These are phyloP conservation scores for Zosterops hypoxanthus DNA, from an alignment of 2,113 vertebrate genomes.

Conservation along the genomic window DNA sequence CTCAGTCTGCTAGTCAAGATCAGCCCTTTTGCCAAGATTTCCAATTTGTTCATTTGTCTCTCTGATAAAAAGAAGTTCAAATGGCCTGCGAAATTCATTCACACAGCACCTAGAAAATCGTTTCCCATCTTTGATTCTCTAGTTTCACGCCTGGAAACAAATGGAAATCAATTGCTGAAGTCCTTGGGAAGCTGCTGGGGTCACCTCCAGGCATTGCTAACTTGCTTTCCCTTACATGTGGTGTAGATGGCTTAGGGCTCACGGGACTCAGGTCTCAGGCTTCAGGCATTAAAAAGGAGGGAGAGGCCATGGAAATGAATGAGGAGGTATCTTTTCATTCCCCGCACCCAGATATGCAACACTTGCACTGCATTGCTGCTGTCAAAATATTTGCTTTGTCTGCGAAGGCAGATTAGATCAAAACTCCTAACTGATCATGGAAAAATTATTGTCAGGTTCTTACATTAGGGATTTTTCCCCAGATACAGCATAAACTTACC, in stretches of 20 bases:
- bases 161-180: neutral
- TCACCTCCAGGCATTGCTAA: neutral
- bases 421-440: neutral
- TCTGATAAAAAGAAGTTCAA: neutral
- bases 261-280: fast-evolving
- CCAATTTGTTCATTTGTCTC: neutral
- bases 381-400: neutral
- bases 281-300: neutral
- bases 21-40: neutral
- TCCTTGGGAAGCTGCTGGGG: neutral
- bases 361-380: neutral
- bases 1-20: neutral
- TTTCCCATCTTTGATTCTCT: neutral
- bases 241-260: neutral
- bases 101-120: neutral
- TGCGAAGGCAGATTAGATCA: neutral
- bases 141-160: neutral
- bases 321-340: neutral
- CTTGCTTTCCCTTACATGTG: fast-evolving
- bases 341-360: neutral
- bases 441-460: neutral
- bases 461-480: neutral
- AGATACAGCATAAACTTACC: neutral
- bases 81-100: neutral
- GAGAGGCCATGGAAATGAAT: neutral